A percentile compares a stretch with the other conserved stretches of the same genome.
Evolutionary conservation across 2,113 vertebrate genomes (phyloP).

Genomic region (Protobothrops mucrosquamatus): DNA sequence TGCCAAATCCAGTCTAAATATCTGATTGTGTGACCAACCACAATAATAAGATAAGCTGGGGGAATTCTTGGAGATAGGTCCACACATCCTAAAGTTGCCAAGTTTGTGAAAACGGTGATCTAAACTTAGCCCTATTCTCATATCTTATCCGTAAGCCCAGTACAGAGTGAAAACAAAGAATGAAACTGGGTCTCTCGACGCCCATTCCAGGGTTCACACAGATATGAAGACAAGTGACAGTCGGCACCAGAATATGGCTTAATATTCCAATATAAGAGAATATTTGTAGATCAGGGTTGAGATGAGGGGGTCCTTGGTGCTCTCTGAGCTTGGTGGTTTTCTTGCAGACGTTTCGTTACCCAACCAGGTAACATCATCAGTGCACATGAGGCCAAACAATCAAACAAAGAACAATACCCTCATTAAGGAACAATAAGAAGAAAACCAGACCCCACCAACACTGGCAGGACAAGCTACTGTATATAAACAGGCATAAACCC

Average conservation of each 20-base stretch:
- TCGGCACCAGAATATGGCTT: neutral
- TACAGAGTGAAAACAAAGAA: neutral
- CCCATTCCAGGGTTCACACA: neutral
- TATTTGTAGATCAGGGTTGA: neutral
- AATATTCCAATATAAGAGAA: neutral
- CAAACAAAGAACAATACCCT: neutral
- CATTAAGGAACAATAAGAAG: neutral
- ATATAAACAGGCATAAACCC: neutral
- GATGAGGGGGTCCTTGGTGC: neutral
- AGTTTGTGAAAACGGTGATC: neutral
- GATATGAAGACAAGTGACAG: neutral
- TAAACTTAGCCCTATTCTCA: neutral
- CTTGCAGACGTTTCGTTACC: neutral
- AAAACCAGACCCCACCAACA: neutral
- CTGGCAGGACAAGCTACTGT: neutral
- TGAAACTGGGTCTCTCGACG: neutral
- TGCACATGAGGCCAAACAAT: neutral
- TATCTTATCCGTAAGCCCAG: neutral
- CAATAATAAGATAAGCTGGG: neutral
- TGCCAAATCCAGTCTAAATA: no score
- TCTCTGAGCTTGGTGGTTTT: neutral
- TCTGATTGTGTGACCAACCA: no score
- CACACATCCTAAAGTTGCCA: neutral
- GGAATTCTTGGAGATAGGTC: neutral
- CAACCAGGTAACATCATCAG: neutral